Conservation (phyloP, 2,888 invertebrate genomes). For the Pseudoips prasinana region DNA sequence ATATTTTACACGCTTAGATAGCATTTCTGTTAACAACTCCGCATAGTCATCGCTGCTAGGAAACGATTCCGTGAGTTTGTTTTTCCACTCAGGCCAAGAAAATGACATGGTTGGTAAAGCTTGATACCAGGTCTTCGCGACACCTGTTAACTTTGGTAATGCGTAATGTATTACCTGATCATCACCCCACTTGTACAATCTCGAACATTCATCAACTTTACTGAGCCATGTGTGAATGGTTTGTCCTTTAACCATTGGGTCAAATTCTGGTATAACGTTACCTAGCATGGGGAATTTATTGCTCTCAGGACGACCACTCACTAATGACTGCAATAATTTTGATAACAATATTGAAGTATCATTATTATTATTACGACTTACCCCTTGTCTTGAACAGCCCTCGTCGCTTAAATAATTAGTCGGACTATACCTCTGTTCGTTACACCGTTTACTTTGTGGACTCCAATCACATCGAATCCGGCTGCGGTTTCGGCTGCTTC, state of each 20-base stretch:
- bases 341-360: too few species aligned
- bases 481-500: too few species aligned
- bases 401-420: too few species aligned
- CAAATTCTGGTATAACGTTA: not conserved
- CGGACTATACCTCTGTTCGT: too few species aligned
- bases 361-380: too few species aligned
- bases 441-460: too few species aligned
- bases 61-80: conserved; percentile 3
- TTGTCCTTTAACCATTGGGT: not conserved
- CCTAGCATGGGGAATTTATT: too few species aligned
- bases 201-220: conserved; percentile 1
- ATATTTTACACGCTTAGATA: conserved; percentile 9
- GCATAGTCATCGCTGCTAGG: conserved; percentile 3
- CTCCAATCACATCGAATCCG: too few species aligned
- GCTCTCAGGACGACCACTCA: too few species aligned
- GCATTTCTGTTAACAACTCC: conserved; percentile 11
- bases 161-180: conserved; percentile 8
- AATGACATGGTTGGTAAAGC: conserved; percentile 9
- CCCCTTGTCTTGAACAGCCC: too few species aligned
- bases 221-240: not conserved
- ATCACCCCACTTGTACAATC: conserved; percentile 3
- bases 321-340: too few species aligned
- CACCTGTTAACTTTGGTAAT: conserved; percentile 3
- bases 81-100: conserved; percentile 17
- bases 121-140: conserved; percentile 12